Base-by-base conservation (phyloP, 2,888 invertebrate species). In the Pollenia angustigena region DNA sequence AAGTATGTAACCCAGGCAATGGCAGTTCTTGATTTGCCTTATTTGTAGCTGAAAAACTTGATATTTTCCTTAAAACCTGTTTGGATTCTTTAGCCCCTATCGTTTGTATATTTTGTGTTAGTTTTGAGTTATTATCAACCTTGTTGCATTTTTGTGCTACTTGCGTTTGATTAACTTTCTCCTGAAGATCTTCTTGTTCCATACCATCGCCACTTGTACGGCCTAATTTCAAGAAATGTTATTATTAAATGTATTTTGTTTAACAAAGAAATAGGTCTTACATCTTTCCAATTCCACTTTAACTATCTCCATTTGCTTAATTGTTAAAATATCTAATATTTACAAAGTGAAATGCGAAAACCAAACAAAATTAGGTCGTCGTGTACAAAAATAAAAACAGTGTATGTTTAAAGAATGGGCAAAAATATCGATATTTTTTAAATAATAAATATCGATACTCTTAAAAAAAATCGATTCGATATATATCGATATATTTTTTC, bases 171-270 rank as follows among this genome's bases (percentile, higher is more conserved):
- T 91, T 88, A 89, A 90, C 85, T 88, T 92, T 91, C 50, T 88
- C 52, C 89, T 91, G 89, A 90, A 79, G 56, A 46, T 90, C 90
- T 50, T 90, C 93, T 88, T 95, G 95, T 93, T 96, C 96, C 96
- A 97, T 97, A 76, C 97, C 97, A 94, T 97, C 97, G 0, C 97
- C 97, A 80, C 96, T 95, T 0, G 96, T 96, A 88, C 96, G 93
- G 81, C 90, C 91, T 80, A 52, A 40, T 4, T 71, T 52, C 6
- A 32, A 18, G 48, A 3, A 8, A 62, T 52, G 16, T 16, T 4
- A 42, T 7, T 11, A 54, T 42, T 46, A 7, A 10, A 46, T 6
- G 6, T 3, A 23, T 42, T 42, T 23, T 6, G 1, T 4, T 58
- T 12, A n/a, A 18, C 14, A 66, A 10, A 18, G 3, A 8, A 66